Conservation (phyloP, 2,888 invertebrate species). For the Malthinus seriepunctatus region DNA sequence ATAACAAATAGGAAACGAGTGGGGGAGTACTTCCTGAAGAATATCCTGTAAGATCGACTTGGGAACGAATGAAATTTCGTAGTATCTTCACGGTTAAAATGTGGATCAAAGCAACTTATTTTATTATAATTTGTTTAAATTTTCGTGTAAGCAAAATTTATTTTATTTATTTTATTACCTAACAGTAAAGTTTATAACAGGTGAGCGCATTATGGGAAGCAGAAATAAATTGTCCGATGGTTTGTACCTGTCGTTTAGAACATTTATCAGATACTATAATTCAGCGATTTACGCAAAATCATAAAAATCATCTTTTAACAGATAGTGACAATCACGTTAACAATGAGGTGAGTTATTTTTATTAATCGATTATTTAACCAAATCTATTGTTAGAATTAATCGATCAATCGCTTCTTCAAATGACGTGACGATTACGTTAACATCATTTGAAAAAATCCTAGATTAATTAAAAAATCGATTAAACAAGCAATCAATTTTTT, state of each 20-base stretch:
- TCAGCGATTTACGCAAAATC: conserved; percentile 56
- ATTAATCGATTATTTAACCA: no score
- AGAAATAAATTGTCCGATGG: conserved; percentile 54
- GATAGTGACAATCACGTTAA: conserved; percentile 41
- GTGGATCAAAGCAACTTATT: conserved; percentile 21
- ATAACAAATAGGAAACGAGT: conserved; percentile 47
- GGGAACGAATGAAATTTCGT: conserved; percentile 9
- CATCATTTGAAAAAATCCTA: no score
- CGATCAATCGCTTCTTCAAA: no score
- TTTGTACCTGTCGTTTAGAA: conserved; percentile 61
- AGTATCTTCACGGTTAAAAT: conserved; percentile 21
- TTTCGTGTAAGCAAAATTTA: conserved; percentile 11
- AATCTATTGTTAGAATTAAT: no score
- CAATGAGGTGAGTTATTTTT: conserved; percentile 48
- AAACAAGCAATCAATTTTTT: no score
- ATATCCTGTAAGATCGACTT: conserved; percentile 25
- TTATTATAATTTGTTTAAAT: conserved; percentile 8
- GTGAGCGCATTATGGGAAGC: conserved; percentile 46
- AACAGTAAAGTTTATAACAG: conserved; percentile 30
- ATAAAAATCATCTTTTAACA: conserved; percentile 40
- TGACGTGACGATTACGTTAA: no score
- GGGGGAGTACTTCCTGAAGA: conserved; percentile 47
- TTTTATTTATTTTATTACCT: background rate
- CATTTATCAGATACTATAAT: conserved; percentile 61
- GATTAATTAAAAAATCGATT: no score